These are phyloP conservation scores for Ypsolopha sequella DNA, from an alignment of 2,888 invertebrate genomes.

Conservation along the genomic window DNA sequence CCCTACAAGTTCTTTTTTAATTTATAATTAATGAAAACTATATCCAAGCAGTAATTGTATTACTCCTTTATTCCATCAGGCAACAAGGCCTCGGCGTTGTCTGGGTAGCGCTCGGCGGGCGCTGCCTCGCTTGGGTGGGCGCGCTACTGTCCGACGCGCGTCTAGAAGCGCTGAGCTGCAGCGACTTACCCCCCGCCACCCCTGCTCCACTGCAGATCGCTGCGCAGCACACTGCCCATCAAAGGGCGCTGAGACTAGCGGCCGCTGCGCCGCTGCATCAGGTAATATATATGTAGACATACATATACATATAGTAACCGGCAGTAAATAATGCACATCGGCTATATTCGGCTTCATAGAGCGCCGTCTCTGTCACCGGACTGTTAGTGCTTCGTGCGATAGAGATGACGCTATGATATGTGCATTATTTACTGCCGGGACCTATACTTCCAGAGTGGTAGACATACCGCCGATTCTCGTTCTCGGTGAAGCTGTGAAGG, in stretches of 20 bases:
- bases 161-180: constrained; percentile 72
- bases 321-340: no score
- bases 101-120: constrained; percentile 89
- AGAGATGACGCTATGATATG: no score
- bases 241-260: constrained; percentile 78
- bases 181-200: constrained; percentile 34
- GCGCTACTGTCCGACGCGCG: constrained; percentile 83
- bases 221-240: constrained; percentile 75
- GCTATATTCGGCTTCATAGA: no score
- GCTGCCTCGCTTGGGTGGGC: constrained; percentile 82
- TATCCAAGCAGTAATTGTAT: neutral
- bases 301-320: no score
- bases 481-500: no score
- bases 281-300: constrained; percentile 19
- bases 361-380: no score
- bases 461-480: no score
- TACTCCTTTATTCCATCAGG: constrained; percentile 31
- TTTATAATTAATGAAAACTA: no score
- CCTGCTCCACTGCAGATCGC: constrained; percentile 75
- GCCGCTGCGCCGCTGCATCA: constrained; percentile 80
- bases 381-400: no score
- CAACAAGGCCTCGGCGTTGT: constrained; percentile 92
- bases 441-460: no score
- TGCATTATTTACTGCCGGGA: no score
- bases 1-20: no score